A percentile compares a stretch with the other conserved stretches of the same genome.
These are phyloP conservation scores for Phalera bucephala DNA, from an alignment of 2,888 invertebrate species.

Conservation along the genomic window DNA sequence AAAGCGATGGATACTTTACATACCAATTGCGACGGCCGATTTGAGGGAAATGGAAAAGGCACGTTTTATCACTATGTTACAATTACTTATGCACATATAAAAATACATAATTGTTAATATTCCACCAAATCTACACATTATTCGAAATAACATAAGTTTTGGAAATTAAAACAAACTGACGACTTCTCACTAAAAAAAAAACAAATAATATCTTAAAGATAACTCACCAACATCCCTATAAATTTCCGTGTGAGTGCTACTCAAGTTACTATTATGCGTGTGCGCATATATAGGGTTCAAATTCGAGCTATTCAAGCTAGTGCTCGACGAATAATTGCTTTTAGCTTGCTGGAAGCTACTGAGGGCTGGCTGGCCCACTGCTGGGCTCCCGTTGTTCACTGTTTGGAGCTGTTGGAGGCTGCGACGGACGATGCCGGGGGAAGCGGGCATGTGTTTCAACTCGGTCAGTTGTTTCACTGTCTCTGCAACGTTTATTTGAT, in stretches of 20 bases:
- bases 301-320: conserved; percentile 65
- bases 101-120: too few species aligned
- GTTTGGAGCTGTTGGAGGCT: conserved; percentile 59
- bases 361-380: conserved; percentile 44
- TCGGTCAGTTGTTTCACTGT: conserved; percentile 93
- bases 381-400: conserved; percentile 28
- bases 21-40: too few species aligned
- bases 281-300: conserved; percentile 78
- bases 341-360: conserved; percentile 73
- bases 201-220: too few species aligned
- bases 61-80: too few species aligned
- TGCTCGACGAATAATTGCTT: conserved; percentile 60
- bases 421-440: conserved; percentile 88
- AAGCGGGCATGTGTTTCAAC: conserved; percentile 93
- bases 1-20: too few species aligned
- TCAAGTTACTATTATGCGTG: conserved; percentile 50
- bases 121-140: too few species aligned
- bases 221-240: neutral
- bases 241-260: neutral
- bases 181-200: too few species aligned
- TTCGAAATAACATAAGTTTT: too few species aligned
- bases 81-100: too few species aligned
- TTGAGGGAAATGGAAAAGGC: too few species aligned
- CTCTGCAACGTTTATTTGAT: conserved; percentile 89
- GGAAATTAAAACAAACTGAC: too few species aligned